These are phyloP conservation scores for Goniozus legneri DNA, from an alignment of 1,140 invertebrate species.

Conservation along the genomic window DNA sequence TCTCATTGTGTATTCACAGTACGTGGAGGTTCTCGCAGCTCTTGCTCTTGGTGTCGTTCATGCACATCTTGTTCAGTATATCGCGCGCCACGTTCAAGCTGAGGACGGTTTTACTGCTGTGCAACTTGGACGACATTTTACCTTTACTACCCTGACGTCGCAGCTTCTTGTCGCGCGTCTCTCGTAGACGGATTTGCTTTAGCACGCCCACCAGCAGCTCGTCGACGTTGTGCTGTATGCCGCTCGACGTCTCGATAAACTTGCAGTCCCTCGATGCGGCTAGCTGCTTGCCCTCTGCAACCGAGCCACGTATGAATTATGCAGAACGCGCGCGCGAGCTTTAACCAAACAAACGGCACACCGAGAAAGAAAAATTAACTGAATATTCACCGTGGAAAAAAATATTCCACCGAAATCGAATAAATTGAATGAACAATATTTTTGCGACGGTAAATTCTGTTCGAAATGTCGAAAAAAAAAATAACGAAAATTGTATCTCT, in stretches of 20 bases:
- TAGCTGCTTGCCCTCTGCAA: slow-evolving; percentile 81
- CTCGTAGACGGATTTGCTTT: slow-evolving; percentile 77
- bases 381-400: too few species aligned
- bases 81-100: slow-evolving; percentile 73
- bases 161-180: slow-evolving; percentile 65
- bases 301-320: too few species aligned
- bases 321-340: too few species aligned
- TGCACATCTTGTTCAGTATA: slow-evolving; percentile 80
- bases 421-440: too few species aligned
- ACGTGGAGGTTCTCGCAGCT: slow-evolving; percentile 90
- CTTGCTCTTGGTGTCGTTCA: slow-evolving; percentile 83
- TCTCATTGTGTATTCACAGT: too few species aligned
- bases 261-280: slow-evolving; percentile 85
- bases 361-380: too few species aligned
- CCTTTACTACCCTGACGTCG: slow-evolving; percentile 50
- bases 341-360: too few species aligned
- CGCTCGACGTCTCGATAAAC: slow-evolving; percentile 88
- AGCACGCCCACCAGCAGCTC: slow-evolving; percentile 84
- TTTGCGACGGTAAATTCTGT: too few species aligned
- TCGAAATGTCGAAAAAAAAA: too few species aligned
- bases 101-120: slow-evolving; percentile 66
- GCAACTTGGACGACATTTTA: slow-evolving; percentile 60
- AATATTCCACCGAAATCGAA: too few species aligned
- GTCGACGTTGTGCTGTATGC: slow-evolving; percentile 89
- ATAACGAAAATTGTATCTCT: too few species aligned